Base-by-base conservation (phyloP, 2,888 invertebrate species). In the Cybosia mesomella region DNA sequence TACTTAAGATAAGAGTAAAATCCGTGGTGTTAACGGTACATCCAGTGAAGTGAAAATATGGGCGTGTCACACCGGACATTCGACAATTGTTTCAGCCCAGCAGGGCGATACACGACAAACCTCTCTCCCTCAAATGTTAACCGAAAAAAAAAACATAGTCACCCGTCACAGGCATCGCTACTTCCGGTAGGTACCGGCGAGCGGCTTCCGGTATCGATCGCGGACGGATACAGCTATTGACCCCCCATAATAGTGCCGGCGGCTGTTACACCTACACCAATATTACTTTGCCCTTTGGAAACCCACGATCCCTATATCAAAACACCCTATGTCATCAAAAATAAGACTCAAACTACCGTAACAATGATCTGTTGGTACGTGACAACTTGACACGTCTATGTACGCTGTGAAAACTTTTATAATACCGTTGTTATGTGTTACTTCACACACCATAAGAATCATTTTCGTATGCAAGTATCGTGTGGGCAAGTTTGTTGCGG, bases 141-240 rank as follows among this genome's bases (percentile, higher is more conserved):
- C 83, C 75, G 85, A 86, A 88, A 86, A 88, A 83, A 86, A 18
- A 83, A 80, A 63, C 28, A 82, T 81, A 86, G 83, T 81, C 81
- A 72, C 70, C 67, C 70, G 75, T 76, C 77, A 78, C 83, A 81
- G 82, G 78, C 77, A 79, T 79, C 75, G 79, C 75, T 79, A 82
- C 85, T 89, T 91, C 90, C 90, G 83, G 84, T 83, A 81, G 81
- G 85, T 78, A 83, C 81, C 80, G 84, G 83, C 82, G 77, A 83
- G 76, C 75, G 73, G 83, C 82, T 90, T 91, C 91, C 90, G 88
- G 86, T 78, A 90, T 91, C 90, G 91, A 92, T 90, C 89, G 87
- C 75, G 74, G 76, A 76, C 83, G 85, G 86, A 89, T 86, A 88
- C 87, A 83, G 87, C 86, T 89, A 89, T 91, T 91, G 91, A 90